Base-by-base conservation (phyloP, 2,888 invertebrate species). In the Tanytarsus gracilentus region DNA sequence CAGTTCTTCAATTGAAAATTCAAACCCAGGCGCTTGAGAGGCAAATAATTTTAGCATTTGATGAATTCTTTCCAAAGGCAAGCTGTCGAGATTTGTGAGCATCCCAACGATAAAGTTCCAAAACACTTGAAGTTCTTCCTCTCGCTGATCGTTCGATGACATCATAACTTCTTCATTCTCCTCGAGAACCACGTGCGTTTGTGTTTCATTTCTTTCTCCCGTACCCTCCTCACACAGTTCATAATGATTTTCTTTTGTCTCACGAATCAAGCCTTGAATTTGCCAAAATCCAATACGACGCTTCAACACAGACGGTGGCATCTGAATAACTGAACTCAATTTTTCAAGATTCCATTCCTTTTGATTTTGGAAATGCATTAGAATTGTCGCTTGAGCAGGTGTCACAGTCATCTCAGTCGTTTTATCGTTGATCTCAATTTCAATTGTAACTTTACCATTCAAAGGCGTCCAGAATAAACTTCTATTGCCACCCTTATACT, bases 81-180 rank as follows among this genome's bases (percentile, higher is more conserved):
- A 77, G 0, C 88, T 89, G 68, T 95, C 94, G 64, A 97, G 76
- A 76, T 97, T 97, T 9, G 94, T 94, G 61, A 97, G 75, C 97
- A 97, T 97, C 16, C 95, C 96, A 49, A 93, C 88, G 66, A 97
- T 94, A 69, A 96, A 97, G 0, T 94, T 91, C 97, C 97, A 97
- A 72, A 95, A 94, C 3, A 73, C 73, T 60, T 60, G 60, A 16
- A 60, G 50, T 71, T 96, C 95, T 66, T 93, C 93, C 74, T 95
- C 94, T 62, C 93, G 79, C 71, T 95, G 95, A 70, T 94, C 93
- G 70, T 92, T 90, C 1, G 92, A 88, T 18, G 94, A 94, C 1
- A 93, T 93, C 89, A 94, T 92, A 0, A 88, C 93, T 70, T 93
- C 93, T 73, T 95, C 95, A 71, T 95, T 95, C 66, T 92, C 93